These are phyloP conservation scores for Halictus ligatus DNA, from an alignment of 2,888 invertebrate species.

Conservation along the genomic window DNA sequence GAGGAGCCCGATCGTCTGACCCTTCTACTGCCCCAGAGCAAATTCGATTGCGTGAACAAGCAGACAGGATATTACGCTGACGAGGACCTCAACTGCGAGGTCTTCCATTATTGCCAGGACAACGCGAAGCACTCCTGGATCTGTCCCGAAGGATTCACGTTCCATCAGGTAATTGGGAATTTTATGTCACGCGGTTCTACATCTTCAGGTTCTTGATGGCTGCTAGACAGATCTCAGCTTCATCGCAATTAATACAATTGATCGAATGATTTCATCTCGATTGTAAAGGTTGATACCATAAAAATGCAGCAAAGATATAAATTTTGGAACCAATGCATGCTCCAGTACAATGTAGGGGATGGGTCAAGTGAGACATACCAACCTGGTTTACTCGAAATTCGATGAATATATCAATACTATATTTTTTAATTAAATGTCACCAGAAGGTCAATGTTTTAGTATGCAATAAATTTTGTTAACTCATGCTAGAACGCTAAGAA, in stretches of 20 bases:
- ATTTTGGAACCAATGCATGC: too few relatives aligned
- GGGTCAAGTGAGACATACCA: too few relatives aligned
- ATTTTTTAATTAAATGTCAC: background rate
- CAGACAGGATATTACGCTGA: constrained; percentile 97
- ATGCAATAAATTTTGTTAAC: too few relatives aligned
- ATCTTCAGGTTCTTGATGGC: background rate
- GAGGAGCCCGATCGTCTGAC: constrained; percentile 94
- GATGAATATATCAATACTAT: background rate
- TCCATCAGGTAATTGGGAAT: constrained; percentile 89
- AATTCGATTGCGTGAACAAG: constrained; percentile 92
- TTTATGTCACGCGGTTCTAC: background rate
- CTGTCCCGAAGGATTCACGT: constrained; percentile 95
- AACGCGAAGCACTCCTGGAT: constrained; percentile 96
- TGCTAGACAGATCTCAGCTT: background rate
- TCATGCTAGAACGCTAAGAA: background rate
- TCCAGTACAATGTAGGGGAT: too few relatives aligned
- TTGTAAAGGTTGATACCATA: too few relatives aligned
- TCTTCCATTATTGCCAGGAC: constrained; percentile 97
- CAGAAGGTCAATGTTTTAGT: background rate
- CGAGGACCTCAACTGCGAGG: constrained; percentile 94
- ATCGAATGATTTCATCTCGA: background rate
- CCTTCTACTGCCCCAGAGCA: constrained; percentile 91
- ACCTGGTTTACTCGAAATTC: too few relatives aligned
- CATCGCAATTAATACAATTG: background rate
- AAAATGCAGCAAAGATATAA: too few relatives aligned